Evolutionary conservation across 2,113 vertebrate species (phyloP).

Genomic region (Chaenocephalus aceratus): DNA sequence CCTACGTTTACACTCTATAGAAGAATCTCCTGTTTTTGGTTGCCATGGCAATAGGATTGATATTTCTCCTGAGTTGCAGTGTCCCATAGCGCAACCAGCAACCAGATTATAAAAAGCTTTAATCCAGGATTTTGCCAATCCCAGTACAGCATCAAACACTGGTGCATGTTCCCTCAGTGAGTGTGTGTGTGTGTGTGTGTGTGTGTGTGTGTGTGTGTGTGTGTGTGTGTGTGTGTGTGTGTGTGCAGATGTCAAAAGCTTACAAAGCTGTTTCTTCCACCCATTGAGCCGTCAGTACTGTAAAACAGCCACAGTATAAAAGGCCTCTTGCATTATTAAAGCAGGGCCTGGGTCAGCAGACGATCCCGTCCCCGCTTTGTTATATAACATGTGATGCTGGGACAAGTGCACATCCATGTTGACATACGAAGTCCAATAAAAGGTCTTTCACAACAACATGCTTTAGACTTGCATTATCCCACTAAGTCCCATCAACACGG

Average conservation of each 20-base stretch:
- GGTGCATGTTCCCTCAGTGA: constrained; percentile 36
- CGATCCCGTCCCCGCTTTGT: not conserved
- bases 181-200: constrained; percentile 1
- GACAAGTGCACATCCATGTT: not conserved
- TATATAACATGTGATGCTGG: constrained; percentile 33
- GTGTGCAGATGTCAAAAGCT: not conserved
- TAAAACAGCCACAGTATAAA: not conserved
- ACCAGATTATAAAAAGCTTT: constrained; percentile 74
- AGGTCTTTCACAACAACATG: constrained; percentile 24
- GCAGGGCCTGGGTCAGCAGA: not conserved
- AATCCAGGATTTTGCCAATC: constrained; percentile 80
- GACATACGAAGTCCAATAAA: constrained; percentile 8
- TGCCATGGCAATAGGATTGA: constrained; percentile 52
- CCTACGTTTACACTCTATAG: not conserved
- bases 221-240: not conserved
- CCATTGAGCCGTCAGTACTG: too few relatives aligned
- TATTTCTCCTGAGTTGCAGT: constrained; percentile 46
- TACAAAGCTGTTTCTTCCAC: not conserved
- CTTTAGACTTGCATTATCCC: not conserved
- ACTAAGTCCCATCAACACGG: not conserved
- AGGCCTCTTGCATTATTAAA: not conserved
- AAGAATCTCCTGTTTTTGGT: constrained; percentile 44
- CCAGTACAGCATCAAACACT: constrained; percentile 60
- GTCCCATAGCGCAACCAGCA: constrained; percentile 58
- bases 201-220: not conserved